Evolutionary conservation across 92 coral and sea anemone species (phyloP).

Genomic region (Anthopleura xanthogrammica): DNA sequence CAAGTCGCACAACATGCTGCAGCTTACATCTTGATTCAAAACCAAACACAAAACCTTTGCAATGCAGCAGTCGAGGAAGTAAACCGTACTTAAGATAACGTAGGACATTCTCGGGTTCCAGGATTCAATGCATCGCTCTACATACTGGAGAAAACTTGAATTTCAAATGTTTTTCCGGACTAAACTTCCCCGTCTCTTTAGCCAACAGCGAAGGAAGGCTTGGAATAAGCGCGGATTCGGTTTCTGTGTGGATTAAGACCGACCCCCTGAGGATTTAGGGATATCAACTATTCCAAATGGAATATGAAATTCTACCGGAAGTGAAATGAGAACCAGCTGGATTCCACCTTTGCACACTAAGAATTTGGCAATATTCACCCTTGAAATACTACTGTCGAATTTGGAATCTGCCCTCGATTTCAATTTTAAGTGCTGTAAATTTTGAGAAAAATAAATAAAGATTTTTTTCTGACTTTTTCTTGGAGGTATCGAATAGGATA

Average conservation of each 20-base stretch:
- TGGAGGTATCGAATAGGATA: background rate
- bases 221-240: background rate
- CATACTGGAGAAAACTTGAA: background rate
- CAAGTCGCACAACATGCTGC: constrained; percentile 80
- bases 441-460: background rate
- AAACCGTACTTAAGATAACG: constrained; percentile 59
- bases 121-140: background rate
- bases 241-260: background rate
- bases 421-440: background rate
- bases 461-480: background rate
- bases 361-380: background rate
- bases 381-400: no score
- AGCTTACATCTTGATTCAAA: constrained; percentile 38
- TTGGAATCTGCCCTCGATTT: background rate
- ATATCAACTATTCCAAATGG: background rate
- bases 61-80: constrained; percentile 65
- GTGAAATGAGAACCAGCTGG: background rate
- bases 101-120: constrained; percentile 53
- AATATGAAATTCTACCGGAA: constrained; percentile 5
- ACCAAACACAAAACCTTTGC: constrained; percentile 42
- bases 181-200: background rate
- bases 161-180: background rate
- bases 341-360: background rate
- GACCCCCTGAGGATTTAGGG: background rate
- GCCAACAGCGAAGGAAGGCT: background rate